phyloP scores from a whole-genome alignment of 1,140 invertebrate species.

The Phymastichus coffea region DNA sequence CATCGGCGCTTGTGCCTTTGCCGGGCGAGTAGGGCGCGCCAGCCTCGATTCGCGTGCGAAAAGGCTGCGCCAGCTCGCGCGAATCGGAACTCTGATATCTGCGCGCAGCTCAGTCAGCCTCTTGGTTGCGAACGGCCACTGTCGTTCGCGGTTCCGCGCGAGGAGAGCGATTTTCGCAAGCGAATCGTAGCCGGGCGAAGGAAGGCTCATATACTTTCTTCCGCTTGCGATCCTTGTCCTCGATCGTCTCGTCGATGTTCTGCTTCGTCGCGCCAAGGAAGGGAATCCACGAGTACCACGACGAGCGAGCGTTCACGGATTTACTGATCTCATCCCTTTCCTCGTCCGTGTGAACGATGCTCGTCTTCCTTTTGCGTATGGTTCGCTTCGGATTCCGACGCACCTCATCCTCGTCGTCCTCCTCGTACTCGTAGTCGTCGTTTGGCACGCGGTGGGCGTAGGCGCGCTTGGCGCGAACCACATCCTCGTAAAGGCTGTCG shows the following conservation, averaged over 20 bases:
- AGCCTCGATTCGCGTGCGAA: not conserved
- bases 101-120: too few species aligned
- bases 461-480: slow-evolving; percentile 45
- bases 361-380: slow-evolving; percentile 31
- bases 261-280: slow-evolving; percentile 38
- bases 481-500: slow-evolving; percentile 46
- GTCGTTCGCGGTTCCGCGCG: too few species aligned
- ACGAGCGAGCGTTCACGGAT: slow-evolving; percentile 12
- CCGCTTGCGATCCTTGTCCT: slow-evolving; percentile 20
- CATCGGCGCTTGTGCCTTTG: not conserved
- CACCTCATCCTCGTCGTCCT: slow-evolving; percentile 29
- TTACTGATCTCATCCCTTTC: slow-evolving; percentile 28
- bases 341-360: slow-evolving; percentile 16
- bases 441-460: slow-evolving; percentile 25
- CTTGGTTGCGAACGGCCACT: too few species aligned
- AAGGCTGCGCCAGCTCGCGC: too few species aligned
- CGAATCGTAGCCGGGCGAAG: too few species aligned
- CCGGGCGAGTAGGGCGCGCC: not conserved
- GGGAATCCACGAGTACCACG: slow-evolving; percentile 45
- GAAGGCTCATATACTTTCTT: too few species aligned
- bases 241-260: slow-evolving; percentile 25
- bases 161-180: too few species aligned
- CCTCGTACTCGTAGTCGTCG: slow-evolving; percentile 35
- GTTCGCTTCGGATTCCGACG: slow-evolving; percentile 28
- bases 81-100: too few species aligned